Conservation (phyloP, 2,113 vertebrate species). For the Stigmatopora nigra region DNA sequence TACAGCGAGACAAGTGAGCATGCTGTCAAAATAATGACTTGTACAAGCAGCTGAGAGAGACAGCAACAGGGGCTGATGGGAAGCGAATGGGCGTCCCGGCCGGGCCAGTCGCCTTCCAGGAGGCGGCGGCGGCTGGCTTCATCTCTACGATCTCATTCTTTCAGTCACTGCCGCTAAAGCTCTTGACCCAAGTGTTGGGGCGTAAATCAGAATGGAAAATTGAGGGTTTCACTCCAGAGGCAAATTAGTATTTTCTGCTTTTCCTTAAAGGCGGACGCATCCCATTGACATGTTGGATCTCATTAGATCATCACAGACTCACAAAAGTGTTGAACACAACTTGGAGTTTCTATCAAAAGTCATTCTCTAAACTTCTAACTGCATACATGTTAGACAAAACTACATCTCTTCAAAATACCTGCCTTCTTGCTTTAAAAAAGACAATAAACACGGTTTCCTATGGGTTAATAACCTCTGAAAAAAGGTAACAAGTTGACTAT, state of each 20-base stretch:
- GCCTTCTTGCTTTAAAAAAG: background rate
- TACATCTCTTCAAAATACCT: too few relatives aligned
- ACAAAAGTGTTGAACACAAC: background rate
- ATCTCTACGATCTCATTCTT: constrained; percentile 7
- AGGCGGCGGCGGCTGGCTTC: background rate
- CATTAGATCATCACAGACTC: background rate
- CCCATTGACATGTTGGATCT: background rate
- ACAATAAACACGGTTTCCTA: background rate
- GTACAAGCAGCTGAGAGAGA: constrained; percentile 1
- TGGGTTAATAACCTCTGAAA: constrained; percentile 54
- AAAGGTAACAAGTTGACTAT: constrained; percentile 99
- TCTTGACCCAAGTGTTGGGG: constrained; percentile 2
- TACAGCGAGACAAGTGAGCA: background rate
- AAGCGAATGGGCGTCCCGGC: background rate
- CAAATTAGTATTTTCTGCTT: constrained; percentile 7
- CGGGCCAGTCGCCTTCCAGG: background rate
- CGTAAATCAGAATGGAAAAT: background rate
- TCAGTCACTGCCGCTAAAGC: constrained; percentile 8
- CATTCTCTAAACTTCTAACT: background rate
- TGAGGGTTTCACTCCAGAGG: background rate
- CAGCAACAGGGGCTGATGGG: background rate
- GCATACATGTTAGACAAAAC: background rate
- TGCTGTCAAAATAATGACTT: constrained; percentile 3
- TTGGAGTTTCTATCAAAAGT: background rate
- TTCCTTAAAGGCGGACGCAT: constrained; percentile 1